phyloP scores from a whole-genome alignment of 2,888 invertebrate genomes.

The Cryptus armator region DNA sequence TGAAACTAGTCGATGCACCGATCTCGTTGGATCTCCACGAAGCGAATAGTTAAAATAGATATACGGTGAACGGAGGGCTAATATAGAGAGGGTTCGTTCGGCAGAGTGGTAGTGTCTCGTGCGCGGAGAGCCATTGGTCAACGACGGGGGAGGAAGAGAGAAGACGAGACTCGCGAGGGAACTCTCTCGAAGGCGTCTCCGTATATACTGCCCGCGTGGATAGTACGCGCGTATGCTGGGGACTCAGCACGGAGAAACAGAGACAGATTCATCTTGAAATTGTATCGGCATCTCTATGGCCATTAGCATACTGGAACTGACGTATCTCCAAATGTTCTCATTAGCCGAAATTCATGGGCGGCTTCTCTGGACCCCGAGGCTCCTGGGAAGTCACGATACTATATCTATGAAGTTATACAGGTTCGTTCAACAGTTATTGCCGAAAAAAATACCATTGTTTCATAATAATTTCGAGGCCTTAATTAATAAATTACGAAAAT shows the following conservation, averaged over 20 bases:
- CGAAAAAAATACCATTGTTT: conserved; percentile 8
- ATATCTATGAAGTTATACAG: conserved; percentile 62
- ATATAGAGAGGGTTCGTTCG: conserved; percentile 78
- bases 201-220: conserved; percentile 1
- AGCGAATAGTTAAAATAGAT: conserved; percentile 82
- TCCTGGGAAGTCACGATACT: conserved; percentile 62
- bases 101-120: conserved; percentile 20
- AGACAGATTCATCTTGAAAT: conserved; percentile 85
- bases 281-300: conserved; percentile 85
- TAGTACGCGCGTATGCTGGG: conserved; percentile 28
- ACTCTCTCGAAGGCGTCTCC: conserved; percentile 40
- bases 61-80: conserved; percentile 80
- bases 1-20: conserved; percentile 20
- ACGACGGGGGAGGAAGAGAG: conserved; percentile 65
- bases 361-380: conserved; percentile 79
- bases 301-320: conserved; percentile 85
- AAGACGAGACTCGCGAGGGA: conserved; percentile 69
- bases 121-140: conserved; percentile 40
- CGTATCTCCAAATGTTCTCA: conserved; percentile 85
- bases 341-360: conserved; percentile 85
- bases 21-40: conserved; percentile 70
- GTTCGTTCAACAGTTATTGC: conserved; percentile 55
- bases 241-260: conserved; percentile 63
- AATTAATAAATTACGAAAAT: too few species aligned
- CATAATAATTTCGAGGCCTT: not conserved